Base-by-base conservation (phyloP, 1,140 invertebrate species). In the Ectropis grisescens region DNA sequence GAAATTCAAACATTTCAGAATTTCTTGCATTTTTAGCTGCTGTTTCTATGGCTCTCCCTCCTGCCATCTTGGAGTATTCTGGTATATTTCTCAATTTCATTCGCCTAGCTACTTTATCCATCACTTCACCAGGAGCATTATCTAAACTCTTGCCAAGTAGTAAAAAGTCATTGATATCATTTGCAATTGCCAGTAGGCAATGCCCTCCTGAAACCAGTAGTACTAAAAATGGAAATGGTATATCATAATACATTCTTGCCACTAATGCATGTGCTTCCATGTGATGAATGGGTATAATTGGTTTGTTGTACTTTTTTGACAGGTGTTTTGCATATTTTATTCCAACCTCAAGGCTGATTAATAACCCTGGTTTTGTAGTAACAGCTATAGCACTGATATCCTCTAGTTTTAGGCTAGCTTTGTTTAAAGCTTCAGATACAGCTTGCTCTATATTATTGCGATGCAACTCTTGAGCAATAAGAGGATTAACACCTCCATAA, bases 191-290 rank as follows among this genome's bases (percentile, higher is more conserved):
- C 34, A 98, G 60, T 29, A 98, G 82, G 80, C 93, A 93, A 67
- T 99, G 95, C 5, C 96, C 96, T 35, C 95, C 95, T 59, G 96
- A 98, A 40, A 96, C 90, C 2, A 99, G 80, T 6, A 98, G 72
- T 12, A 92, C 90, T 28, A 98, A 74, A 83, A 93, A 98, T 29
- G 97, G 97, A 85, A 95, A 98, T 31, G 90, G 72, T 28, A 98
- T 82, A 34, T 46, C 37, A 37, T 75, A 36, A 52, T 81, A 80
- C 55, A 98, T 90, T 64, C 96, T 84, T 9, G 86, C 88, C 11
- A 91, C 96, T 33, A 98, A 74, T n/a, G 97, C 96, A 87, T 99
- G 97, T 5, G 97, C 97, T 87, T 98, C 91, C 97, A 99, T 99
- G 53, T 99, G 97, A 85, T 99, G 97, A 53, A 99, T 93, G 0